Evolutionary conservation across 2,888 invertebrate genomes (phyloP), one percentile per base, ranked within the genome.

Genomic region (Agrochola circellaris): DNA sequence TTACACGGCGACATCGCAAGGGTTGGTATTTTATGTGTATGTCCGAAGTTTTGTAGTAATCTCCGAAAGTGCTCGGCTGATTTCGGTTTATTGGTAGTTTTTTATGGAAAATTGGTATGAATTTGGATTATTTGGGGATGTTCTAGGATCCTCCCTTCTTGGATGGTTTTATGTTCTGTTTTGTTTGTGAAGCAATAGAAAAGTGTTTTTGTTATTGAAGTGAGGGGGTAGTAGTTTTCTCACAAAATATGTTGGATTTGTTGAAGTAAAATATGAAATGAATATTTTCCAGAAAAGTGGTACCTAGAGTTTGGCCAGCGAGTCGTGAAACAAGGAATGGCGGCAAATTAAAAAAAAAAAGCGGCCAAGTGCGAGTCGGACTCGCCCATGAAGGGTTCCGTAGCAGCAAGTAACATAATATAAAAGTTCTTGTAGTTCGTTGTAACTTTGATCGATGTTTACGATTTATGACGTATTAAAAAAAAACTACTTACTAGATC

Each of bases 41-140:
- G 79, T 81, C 79, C 88, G 67, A 84, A 88, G 30, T 81, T 87
- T 74, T n/a, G 51, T 38, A 73, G 78, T 73, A 88, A 87, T 87
- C 79, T 82, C 56, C 48, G 69, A 82, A 88, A 87, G 87, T 87
- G 87, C 87, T 87, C 64, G 26, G 60, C 73, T 70, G 64, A 84
- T 79, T 82, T 34, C 45, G 72, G 72, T 73, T 83, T 85, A 77
- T 85, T 77, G 67, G 26, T n/a, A 26, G 34, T 78, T 66, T 69
- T 71, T 67, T 60, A 74, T 74, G 51, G 61, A 77, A 77, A 60
- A 66, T 61, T 66, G 51, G 26, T 70, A 79, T 68, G 60, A 82
- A 64, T 71, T 74, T 68, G 5, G 23, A 26, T 64, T 30, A 69
- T 73, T 58, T 70, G 20, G 67, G 67, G 67, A 54, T 51, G n/a